These are phyloP conservation scores for Syritta pipiens DNA, from an alignment of 2,888 invertebrate genomes.

Conservation along the genomic window DNA sequence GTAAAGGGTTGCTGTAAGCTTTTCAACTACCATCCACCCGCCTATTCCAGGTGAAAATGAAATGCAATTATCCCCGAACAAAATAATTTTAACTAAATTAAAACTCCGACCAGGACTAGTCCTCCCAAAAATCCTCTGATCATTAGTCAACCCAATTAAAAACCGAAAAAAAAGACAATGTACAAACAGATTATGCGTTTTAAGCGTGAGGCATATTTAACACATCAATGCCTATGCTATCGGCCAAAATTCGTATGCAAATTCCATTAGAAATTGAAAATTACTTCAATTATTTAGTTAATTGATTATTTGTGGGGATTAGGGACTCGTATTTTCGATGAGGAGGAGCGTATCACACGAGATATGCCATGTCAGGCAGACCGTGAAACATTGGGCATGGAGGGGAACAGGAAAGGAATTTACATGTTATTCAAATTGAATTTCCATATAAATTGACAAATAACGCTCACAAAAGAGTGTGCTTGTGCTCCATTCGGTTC, in stretches of 20 bases:
- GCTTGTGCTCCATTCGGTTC: conserved; percentile 14
- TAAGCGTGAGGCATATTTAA: conserved; percentile 57
- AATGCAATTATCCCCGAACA: too few relatives aligned
- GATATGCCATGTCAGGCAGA: too few relatives aligned
- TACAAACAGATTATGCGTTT: conserved; percentile 55
- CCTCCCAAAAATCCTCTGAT: neutral
- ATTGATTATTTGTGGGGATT: conserved; percentile 61
- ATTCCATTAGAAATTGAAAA: conserved; percentile 59
- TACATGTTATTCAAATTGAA: conserved; percentile 63
- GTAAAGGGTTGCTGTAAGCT: too few relatives aligned
- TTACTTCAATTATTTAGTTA: conserved; percentile 67
- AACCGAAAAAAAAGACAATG: conserved; percentile 10
- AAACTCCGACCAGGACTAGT: neutral
- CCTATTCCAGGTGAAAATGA: neutral
- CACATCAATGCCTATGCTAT: conserved; percentile 52
- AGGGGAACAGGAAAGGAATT: conserved; percentile 4
- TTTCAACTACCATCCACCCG: too few relatives aligned
- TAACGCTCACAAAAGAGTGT: conserved; percentile 51
- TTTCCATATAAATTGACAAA: conserved; percentile 67
- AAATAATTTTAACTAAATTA: neutral
- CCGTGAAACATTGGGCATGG: too few relatives aligned
- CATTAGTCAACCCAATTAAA: conserved; percentile 56
- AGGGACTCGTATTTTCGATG: conserved; percentile 38
- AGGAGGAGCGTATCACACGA: conserved; percentile 14
- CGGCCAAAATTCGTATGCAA: conserved; percentile 60